Conservation (phyloP, 2,113 vertebrate species). For the Apeltes quadracus region DNA sequence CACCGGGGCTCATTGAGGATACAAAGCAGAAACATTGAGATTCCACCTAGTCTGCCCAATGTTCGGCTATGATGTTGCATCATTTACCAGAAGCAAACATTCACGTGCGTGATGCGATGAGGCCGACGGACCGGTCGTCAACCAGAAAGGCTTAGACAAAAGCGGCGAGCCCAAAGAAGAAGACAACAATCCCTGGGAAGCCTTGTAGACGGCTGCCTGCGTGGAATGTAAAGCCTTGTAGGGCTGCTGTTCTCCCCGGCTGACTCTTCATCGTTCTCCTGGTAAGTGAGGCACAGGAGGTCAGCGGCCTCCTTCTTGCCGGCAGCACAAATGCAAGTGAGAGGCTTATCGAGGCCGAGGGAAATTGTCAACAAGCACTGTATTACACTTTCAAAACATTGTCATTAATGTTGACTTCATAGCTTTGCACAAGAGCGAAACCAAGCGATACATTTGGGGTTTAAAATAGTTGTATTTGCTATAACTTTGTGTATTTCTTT, state of each 20-base stretch:
- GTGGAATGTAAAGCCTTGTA: neutral
- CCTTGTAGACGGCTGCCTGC: neutral
- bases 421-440: slow-evolving; percentile 2
- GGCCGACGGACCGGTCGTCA: neutral
- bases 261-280: slow-evolving; percentile 18
- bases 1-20: neutral
- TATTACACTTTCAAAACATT: neutral
- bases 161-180: neutral
- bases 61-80: neutral
- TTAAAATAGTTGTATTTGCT: too few relatives aligned
- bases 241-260: slow-evolving; percentile 4
- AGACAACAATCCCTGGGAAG: neutral
- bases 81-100: neutral
- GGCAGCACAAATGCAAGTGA: slow-evolving; percentile 58
- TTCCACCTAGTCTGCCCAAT: neutral
- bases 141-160: neutral
- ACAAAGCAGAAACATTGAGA: neutral
- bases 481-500: too few relatives aligned
- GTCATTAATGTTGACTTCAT: neutral
- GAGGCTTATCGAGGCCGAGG: slow-evolving; percentile 13
- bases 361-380: slow-evolving; percentile 22
- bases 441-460: slow-evolving; percentile 1
- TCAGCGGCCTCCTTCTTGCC: slow-evolving; percentile 55
- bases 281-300: slow-evolving; percentile 47
- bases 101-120: neutral